A percentile compares a stretch with the other conserved stretches of the same genome.
Evolutionary conservation across 2,888 invertebrate species (phyloP).

Genomic region (Hetaerina titia): DNA sequence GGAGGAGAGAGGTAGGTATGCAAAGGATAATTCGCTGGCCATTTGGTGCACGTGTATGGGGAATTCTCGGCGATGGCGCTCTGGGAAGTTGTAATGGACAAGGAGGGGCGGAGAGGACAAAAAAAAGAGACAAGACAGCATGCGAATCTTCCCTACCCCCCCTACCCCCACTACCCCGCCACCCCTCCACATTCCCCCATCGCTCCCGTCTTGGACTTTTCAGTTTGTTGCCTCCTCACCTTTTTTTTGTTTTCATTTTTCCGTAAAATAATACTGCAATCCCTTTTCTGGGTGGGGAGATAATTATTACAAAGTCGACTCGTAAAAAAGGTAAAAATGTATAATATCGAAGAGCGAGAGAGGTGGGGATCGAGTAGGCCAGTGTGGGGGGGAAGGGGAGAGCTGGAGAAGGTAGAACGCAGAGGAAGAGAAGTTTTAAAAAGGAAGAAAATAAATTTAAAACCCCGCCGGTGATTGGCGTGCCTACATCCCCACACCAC

Average conservation of each 20-base stretch:
- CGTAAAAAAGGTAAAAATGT: neutral
- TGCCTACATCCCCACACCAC: neutral
- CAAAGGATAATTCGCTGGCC: conserved; percentile 31
- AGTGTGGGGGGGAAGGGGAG: neutral
- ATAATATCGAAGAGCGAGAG: neutral
- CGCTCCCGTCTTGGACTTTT: neutral
- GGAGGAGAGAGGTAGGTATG: neutral
- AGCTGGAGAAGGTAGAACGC: neutral
- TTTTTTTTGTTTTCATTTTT: neutral
- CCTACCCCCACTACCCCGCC: neutral
- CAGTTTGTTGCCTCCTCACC: neutral
- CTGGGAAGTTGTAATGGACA: conserved; percentile 20
- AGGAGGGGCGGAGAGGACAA: neutral
- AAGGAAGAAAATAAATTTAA: neutral
- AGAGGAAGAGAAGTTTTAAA: neutral
- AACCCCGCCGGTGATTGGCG: conserved; percentile 12
- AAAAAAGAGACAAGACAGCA: neutral
- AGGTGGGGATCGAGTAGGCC: neutral
- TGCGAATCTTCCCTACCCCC: neutral
- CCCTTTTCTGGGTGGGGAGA: neutral
- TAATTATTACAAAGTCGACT: no score
- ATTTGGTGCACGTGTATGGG: conserved; percentile 45
- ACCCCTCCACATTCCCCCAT: neutral
- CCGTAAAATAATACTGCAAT: neutral
- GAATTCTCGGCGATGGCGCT: neutral